Conservation (phyloP, 1,140 invertebrate genomes). For the Armadillidium nasatum region DNA sequence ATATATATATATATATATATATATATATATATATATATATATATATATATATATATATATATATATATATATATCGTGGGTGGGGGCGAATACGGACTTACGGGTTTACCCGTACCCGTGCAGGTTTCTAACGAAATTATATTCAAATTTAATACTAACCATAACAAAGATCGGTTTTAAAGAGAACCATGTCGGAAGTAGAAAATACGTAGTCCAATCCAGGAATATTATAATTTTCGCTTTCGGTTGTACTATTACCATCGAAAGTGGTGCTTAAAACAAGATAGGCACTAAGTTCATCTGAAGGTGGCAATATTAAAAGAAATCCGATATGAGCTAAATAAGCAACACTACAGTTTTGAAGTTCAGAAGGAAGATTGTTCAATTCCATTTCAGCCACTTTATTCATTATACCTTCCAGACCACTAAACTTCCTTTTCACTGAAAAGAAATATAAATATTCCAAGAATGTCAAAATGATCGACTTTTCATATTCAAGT, state of each 20-base stretch:
- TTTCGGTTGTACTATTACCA: conserved; percentile 55
- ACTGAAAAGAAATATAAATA: too few species aligned
- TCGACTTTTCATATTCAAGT: too few species aligned
- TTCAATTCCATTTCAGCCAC: conserved; percentile 65
- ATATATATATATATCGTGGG: too few species aligned
- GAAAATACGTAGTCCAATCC: conserved; percentile 52
- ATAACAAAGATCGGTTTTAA: conserved; percentile 67
- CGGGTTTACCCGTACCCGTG: too few species aligned
- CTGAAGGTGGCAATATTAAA: conserved; percentile 58
- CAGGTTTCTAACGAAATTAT: too few species aligned
- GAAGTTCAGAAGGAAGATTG: conserved; percentile 60
- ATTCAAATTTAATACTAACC: conserved; percentile 60
- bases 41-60: too few species aligned
- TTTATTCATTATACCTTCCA: conserved; percentile 45
- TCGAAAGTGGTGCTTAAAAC: background rate
- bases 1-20: too few species aligned
- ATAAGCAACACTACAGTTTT: conserved; percentile 69
- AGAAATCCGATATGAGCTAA: conserved; percentile 76
- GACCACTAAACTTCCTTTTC: conserved; percentile 38
- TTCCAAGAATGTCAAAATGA: too few species aligned
- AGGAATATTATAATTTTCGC: conserved; percentile 38
- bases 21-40: too few species aligned
- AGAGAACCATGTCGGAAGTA: conserved; percentile 63
- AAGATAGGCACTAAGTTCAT: conserved; percentile 35
- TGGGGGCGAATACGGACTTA: too few species aligned